phyloP scores from a whole-genome alignment of 2,888 invertebrate genomes.

The Macrophya annulata region DNA sequence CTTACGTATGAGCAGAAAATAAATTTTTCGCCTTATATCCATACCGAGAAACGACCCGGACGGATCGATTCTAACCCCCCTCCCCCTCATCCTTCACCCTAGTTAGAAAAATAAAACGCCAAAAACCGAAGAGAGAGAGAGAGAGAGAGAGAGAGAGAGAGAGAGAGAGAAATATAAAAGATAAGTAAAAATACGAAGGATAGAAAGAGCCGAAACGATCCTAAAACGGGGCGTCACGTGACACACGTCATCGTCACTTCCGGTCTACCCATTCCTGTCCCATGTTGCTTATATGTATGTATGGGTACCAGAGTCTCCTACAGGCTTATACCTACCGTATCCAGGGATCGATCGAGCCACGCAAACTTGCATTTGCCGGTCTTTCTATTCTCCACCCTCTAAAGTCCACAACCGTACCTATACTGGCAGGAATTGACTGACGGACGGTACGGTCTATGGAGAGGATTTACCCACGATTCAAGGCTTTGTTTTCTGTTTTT shows the following conservation, averaged over 20 bases:
- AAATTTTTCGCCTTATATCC: not conserved
- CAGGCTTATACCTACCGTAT: slow-evolving; percentile 11
- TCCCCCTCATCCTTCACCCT: not conserved
- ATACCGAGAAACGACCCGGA: not conserved
- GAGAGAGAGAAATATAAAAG: not conserved
- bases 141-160: not conserved
- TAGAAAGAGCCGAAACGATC: slow-evolving; percentile 5
- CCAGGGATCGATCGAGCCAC: slow-evolving; percentile 41
- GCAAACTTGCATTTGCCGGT: slow-evolving; percentile 43
- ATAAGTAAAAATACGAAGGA: not conserved
- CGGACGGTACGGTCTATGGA: slow-evolving; percentile 11
- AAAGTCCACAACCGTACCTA: slow-evolving; percentile 9
- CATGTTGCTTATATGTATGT: not conserved
- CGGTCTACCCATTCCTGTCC: slow-evolving; percentile 11
- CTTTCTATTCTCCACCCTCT: not conserved
- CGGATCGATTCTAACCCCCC: not conserved
- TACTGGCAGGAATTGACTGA: slow-evolving; percentile 21
- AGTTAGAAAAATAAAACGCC: not conserved
- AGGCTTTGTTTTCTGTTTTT: not conserved
- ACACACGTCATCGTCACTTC: slow-evolving; percentile 51
- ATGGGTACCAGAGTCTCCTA: slow-evolving; percentile 8
- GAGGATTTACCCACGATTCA: not conserved
- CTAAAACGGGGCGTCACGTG: slow-evolving; percentile 40
- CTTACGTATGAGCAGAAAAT: no score
- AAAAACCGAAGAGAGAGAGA: not conserved